Evolutionary conservation across 2,113 vertebrate genomes (phyloP), one percentile per base, ranked within the genome.

Genomic region (Vicugna pacos): DNA sequence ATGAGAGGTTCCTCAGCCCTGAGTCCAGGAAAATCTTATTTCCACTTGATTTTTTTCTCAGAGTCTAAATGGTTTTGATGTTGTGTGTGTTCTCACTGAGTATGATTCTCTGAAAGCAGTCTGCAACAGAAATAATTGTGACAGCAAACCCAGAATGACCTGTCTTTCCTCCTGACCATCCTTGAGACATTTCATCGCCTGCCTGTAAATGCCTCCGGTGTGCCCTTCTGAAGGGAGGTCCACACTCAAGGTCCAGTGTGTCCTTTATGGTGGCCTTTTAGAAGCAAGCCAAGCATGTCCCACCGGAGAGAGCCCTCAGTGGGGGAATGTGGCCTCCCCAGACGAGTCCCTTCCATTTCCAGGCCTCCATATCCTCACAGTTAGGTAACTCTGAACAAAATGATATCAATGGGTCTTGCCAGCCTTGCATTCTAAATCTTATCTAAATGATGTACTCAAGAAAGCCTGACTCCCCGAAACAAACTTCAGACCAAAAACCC

Each of bases 171-270:
- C 80, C 54, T 42, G n/a, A 38, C 5, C 4, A 6, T 52, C n/a
- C 42, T 62, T 46, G 20, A 50, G 72, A 50, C 14, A 28, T 17
- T 17, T 28, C 9, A 4, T 26, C 46, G 4, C 28, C 8, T 48
- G 35, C 80, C 58, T 14, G 26, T 8, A 48, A 22, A 20, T 32
- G 5, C 58, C 58, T 46, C 54, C 16, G 72, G 19, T 46, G 7
- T 3, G 24, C 38, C n/a, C 46, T 62, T 72, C 46, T 22, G 54
- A 30, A 48, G 22, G 15, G 22, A 35, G 20, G n/a, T 28, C 30
- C 22, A 2, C 28, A 8, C 46, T 22, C 16, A 7, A n/a, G 73
- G 2, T 22, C 30, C 4, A 0, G 0, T 8, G 13, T 79, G 73
- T 67, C 60, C 35, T 56, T 54, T 10, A n/a, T 7, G 8, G 10